Conservation (phyloP, 2,113 vertebrate genomes). For the Vulpes lagopus region DNA sequence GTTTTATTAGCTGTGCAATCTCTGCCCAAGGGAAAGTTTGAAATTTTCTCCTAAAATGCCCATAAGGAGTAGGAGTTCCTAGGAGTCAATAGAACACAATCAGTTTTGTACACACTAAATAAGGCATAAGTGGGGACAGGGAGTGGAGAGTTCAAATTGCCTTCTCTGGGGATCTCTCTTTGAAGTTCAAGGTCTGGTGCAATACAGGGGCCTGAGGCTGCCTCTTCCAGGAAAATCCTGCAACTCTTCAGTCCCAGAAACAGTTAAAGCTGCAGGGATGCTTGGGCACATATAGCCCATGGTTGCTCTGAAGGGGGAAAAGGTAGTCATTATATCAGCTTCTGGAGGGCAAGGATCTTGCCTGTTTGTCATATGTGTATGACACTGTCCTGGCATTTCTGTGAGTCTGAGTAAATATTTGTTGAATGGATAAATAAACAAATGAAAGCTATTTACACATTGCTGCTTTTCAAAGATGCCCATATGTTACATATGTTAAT, state of each 20-base stretch:
- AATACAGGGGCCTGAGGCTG: not conserved
- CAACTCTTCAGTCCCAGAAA: not conserved
- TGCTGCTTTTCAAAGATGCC: not conserved
- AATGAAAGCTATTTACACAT: not conserved
- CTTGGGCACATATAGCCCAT: not conserved
- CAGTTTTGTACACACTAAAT: not conserved
- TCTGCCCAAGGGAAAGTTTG: not conserved
- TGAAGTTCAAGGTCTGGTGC: not conserved
- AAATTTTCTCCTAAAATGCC: not conserved
- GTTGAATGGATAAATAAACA: not conserved
- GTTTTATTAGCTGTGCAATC: not conserved
- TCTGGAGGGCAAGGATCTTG: not conserved
- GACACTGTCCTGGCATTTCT: not conserved
- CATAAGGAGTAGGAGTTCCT: not conserved
- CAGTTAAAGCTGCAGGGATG: not conserved
- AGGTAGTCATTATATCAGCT: conserved; percentile 32
- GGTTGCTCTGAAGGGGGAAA: not conserved
- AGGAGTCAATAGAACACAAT: not conserved
- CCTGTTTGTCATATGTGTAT: not conserved
- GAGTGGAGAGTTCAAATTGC: not conserved
- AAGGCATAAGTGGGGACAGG: not conserved
- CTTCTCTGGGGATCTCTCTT: not conserved
- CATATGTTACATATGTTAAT: not conserved
- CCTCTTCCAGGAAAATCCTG: not conserved
- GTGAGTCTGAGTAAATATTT: not conserved